These are phyloP conservation scores for Trachelus stipa DNA, from an alignment of 2,888 invertebrate genomes.

Conservation along the genomic window DNA sequence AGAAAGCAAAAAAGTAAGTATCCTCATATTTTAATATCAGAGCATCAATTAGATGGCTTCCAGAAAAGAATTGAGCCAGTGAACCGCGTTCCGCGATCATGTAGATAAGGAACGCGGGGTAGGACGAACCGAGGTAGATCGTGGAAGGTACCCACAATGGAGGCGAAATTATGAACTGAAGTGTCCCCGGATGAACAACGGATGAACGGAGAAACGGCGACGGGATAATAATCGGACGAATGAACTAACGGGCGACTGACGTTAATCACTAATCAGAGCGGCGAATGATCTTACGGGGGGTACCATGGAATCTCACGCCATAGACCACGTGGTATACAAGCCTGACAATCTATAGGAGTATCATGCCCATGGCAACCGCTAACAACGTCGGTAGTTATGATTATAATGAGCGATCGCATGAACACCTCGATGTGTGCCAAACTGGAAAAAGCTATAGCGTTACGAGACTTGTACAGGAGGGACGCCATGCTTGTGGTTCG, in stretches of 20 bases:
- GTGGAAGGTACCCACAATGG: no score
- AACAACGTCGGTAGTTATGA: constrained; percentile 29
- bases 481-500: no score
- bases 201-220: no score
- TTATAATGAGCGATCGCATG: constrained; percentile 58
- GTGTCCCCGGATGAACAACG: no score
- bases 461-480: constrained; percentile 46
- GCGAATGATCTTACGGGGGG: constrained; percentile 5
- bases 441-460: constrained; percentile 62
- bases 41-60: constrained; percentile 47
- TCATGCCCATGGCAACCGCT: background rate
- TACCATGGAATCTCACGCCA: no score
- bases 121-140: no score
- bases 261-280: constrained; percentile 53
- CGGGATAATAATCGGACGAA: constrained; percentile 17
- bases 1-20: no score
- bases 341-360: background rate
- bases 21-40: constrained; percentile 43
- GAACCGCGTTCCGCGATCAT: constrained; percentile 32
- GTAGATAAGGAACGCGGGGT: no score
- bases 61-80: constrained; percentile 50
- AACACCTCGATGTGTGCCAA: constrained; percentile 59
- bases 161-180: no score
- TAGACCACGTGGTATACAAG: no score
- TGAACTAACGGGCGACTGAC: constrained; percentile 46